A percentile compares a stretch with the other conserved stretches of the same genome.
Conservation (phyloP, 2,888 invertebrate genomes). For the Parelbella ahira region DNA sequence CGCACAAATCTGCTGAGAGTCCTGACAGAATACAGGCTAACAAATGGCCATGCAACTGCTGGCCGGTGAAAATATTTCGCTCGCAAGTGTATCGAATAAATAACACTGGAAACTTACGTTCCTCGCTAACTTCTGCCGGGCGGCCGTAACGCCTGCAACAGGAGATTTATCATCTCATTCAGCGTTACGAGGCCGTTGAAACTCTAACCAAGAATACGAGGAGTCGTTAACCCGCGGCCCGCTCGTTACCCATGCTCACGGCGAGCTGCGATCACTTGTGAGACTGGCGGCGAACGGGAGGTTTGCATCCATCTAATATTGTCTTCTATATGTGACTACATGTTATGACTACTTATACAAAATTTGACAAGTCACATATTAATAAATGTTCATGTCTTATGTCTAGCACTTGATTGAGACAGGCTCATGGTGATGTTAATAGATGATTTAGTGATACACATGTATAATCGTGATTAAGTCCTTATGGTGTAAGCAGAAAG, state of each 20-base stretch:
- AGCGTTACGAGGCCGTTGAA: slow-evolving; percentile 22
- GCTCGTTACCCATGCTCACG: slow-evolving; percentile 37
- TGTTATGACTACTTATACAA: no score
- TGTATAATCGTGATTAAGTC: no score
- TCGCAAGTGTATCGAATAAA: slow-evolving; percentile 19
- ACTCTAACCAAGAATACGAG: slow-evolving; percentile 25
- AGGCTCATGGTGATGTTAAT: no score
- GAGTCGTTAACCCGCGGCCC: slow-evolving; percentile 37
- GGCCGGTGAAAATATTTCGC: slow-evolving; percentile 24
- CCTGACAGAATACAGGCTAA: slow-evolving; percentile 3
- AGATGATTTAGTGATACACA: no score
- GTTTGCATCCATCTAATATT: slow-evolving; percentile 3
- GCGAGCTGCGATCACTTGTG: slow-evolving; percentile 36
- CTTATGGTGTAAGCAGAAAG: no score
- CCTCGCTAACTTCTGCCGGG: slow-evolving; percentile 23
- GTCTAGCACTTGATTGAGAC: no score
- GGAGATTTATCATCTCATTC: slow-evolving; percentile 28
- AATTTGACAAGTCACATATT: no score
- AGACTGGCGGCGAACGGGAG: slow-evolving; percentile 29
- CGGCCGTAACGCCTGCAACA: slow-evolving; percentile 31
- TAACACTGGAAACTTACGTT: slow-evolving; percentile 21
- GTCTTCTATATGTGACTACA: no score
- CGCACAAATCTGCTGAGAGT: slow-evolving; percentile 2
- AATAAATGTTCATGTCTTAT: no score
- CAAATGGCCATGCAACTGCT: slow-evolving; percentile 12